A percentile compares a stretch with the other conserved stretches of the same genome.
Evolutionary conservation across 2,888 invertebrate genomes (phyloP).

Genomic region (Thecophora atra): DNA sequence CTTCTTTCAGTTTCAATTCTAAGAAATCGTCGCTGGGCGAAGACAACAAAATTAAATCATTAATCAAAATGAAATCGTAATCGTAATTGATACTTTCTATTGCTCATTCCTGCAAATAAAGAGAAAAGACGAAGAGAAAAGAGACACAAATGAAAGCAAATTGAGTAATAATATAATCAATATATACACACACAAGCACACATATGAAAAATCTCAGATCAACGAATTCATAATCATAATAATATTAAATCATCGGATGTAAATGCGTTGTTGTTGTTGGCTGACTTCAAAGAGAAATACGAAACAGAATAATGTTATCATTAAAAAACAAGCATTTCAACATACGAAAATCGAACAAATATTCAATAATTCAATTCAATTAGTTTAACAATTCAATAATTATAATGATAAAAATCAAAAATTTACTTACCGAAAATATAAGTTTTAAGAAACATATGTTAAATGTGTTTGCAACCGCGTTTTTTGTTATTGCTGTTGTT

Average conservation of each 20-base stretch:
- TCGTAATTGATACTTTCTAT: slow-evolving; percentile 24
- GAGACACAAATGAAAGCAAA: slow-evolving; percentile 30
- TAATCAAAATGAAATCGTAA: slow-evolving; percentile 21
- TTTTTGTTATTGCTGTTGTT: slow-evolving; percentile 21
- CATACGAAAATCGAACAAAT: slow-evolving; percentile 16
- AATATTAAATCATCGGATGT: background rate
- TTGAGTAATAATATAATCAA: background rate
- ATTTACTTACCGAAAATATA: slow-evolving; percentile 45
- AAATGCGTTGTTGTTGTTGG: slow-evolving; percentile 1
- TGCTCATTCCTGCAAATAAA: slow-evolving; percentile 44
- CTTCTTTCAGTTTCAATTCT: background rate
- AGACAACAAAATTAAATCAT: slow-evolving; percentile 20
- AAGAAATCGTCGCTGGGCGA: slow-evolving; percentile 1
- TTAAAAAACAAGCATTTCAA: slow-evolving; percentile 18
- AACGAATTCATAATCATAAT: slow-evolving; percentile 35
- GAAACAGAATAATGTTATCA: slow-evolving; percentile 4
- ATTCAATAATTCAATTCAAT: slow-evolving; percentile 14
- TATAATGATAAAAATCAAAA: slow-evolving; percentile 39
- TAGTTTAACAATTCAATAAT: slow-evolving; percentile 34
- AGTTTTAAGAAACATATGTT: slow-evolving; percentile 34
- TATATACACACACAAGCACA: too few species aligned
- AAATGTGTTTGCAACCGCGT: slow-evolving; percentile 34
- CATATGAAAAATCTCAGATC: background rate
- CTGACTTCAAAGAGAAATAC: slow-evolving; percentile 1
- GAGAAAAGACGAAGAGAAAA: slow-evolving; percentile 5